A percentile compares a stretch with the other conserved stretches of the same genome.
Evolutionary conservation across 2,888 invertebrate species (phyloP).

Genomic region (Catocala fraxini): DNA sequence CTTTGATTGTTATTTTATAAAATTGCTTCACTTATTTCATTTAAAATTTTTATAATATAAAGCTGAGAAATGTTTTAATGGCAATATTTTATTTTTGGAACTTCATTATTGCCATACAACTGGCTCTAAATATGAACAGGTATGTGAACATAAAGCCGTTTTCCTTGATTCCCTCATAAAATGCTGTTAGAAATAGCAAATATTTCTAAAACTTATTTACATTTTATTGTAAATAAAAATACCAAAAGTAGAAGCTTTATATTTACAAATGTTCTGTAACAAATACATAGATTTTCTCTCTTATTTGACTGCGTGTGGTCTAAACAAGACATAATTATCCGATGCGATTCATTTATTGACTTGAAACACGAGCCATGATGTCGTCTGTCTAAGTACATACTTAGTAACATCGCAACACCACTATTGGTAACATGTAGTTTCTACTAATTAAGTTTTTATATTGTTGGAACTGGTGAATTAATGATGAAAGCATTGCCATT

Average conservation of each 20-base stretch:
- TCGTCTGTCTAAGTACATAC: background rate
- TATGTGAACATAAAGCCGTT: too few relatives aligned
- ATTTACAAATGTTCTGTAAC: too few relatives aligned
- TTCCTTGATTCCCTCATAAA: too few relatives aligned
- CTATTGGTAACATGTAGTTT: background rate
- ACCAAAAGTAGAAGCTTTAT: too few relatives aligned
- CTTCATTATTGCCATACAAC: conserved; percentile 8
- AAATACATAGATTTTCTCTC: background rate
- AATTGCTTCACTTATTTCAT: conserved; percentile 31
- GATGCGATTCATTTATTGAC: conserved; percentile 4
- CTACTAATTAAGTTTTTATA: too few relatives aligned
- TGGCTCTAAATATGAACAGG: background rate
- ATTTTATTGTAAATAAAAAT: too few relatives aligned
- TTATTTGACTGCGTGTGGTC: conserved; percentile 9
- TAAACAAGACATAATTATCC: conserved; percentile 2
- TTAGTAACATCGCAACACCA: background rate
- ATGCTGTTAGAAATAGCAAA: too few relatives aligned
- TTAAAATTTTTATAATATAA: conserved; percentile 7
- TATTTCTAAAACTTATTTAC: background rate
- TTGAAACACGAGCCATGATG: background rate
- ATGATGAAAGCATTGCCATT: too few relatives aligned
- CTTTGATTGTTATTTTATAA: conserved; percentile 43
- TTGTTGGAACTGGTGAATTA: too few relatives aligned
- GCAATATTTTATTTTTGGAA: conserved; percentile 3
- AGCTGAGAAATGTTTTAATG: conserved; percentile 10